Evolutionary conservation across 53 echinoderm and acorn worm genomes (phyloP), one percentile per base, ranked within the genome.

Genomic region (Echinometra lucunter): DNA sequence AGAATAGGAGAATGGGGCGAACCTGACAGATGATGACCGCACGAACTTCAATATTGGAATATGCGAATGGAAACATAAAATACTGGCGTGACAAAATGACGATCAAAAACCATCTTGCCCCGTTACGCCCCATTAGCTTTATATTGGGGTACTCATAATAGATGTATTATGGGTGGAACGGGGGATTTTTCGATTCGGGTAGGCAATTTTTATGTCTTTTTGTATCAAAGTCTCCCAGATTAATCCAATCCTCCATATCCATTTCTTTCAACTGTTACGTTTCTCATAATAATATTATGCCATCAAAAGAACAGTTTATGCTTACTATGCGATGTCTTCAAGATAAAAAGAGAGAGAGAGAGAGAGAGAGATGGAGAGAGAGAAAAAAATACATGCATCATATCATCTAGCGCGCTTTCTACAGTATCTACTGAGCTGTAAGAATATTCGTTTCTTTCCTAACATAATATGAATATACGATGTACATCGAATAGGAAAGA

Each of bases 81-180:
- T 8, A n/a, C 9, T 66, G 91, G 38, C 45, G 19, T 69, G 92
- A 78, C 74, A 75, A 92, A 92, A 23, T 75, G 92, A 37, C 80
- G 74, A 78, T 55, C 80, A 75, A 92, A 92, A 92, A 69, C 11
- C 90, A 80, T 92, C 92, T 75, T 92, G 74, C 6, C 21, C 53
- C 75, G 92, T 45, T 92, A 15, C 57, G 92, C 75, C 37, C 80
- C 80, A 92, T 92, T 92, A 92, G 70, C 42, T 92, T 75, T 75
- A 80, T 37, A 92, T 92, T 34, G 75, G 37, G 27, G 49, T 21
- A 45, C 35, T 74, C 38, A 92, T 92, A 58, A 78, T 92, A 80
- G 74, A 74, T 49, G 92, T 58, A 60, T 89, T 58, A 60, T 60
- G 63, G 35, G 89, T 37, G 5, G 89, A 38, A 60, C 23, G 21